Evolutionary conservation across 2,797 vertebrate genomes (phyloP), one percentile per base, ranked within the genome.

Genomic region (Coccyzus lansbergi): DNA sequence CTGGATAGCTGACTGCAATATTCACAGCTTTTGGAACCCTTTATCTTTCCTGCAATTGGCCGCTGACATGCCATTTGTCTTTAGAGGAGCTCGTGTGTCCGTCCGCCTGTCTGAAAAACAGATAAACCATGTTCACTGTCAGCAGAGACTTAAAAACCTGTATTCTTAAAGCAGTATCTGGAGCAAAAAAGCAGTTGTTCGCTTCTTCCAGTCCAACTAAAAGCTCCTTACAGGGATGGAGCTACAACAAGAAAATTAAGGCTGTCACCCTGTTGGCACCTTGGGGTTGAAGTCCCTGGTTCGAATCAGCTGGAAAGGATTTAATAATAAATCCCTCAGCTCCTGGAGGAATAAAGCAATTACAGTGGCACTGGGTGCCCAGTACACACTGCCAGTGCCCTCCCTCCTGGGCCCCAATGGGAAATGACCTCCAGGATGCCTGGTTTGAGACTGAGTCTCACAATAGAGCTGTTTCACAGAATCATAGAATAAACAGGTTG

Each of bases 1-100:
- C 82, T 58, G 69, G 46, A 59, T 78, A 94, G 76, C 1, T 90
- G 89, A 69, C 93, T 92, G 89, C 91, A 96, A 91, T 94, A 93
- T 94, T 90, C 80, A 82, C 69, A 89, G 59, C 69, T 81, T 89
- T 85, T 86, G 80, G 69, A 93, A 86, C 90, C 34, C 77, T 94
- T 94, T 92, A 67, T 74, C 83, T 88, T 93, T 42, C 55, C 75
- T 80, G 63, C 63, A 93, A 49, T 58, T 81, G 83, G 83, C 70
- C 1, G 2, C 71, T 80, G 88, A 92, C 90, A 77, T 2, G 10
- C 26, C 83, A 92, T 96, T 95, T 96, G 64, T 94, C 94, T 94
- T 94, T 64, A 70, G 77, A 74, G 67, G 36, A 93, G n/a, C 33
- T 88, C 1, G 2, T 69, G 86, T 67, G 84, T 92, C 74, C 8